phyloP scores from a whole-genome alignment of 2,888 invertebrate species.

The Caradrina kadenii region DNA sequence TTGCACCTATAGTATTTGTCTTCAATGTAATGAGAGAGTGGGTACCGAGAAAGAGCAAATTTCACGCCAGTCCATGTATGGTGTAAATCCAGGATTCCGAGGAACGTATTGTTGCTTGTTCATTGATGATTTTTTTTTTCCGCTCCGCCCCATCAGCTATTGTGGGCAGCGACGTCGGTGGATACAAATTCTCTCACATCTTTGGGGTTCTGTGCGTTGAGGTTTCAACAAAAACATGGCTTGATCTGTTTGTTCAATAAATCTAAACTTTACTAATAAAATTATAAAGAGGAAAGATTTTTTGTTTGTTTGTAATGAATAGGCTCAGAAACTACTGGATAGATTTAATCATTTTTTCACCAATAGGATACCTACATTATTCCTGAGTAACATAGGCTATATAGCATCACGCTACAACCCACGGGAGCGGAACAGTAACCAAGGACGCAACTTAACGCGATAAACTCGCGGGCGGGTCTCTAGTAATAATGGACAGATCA shows the following conservation, averaged over 20 bases:
- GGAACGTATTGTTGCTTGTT: slow-evolving; percentile 75
- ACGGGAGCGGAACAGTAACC: no score
- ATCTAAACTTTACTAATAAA: no score
- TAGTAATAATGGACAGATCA: neutral
- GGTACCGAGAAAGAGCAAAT: slow-evolving; percentile 77
- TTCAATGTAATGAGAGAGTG: slow-evolving; percentile 68
- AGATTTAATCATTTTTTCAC: no score
- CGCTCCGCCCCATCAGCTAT: slow-evolving; percentile 76
- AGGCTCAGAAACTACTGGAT: no score
- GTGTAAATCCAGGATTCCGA: slow-evolving; percentile 73
- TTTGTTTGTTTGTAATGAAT: no score
- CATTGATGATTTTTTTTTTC: slow-evolving; percentile 83
- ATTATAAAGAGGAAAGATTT: no score
- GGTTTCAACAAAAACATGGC: neutral
- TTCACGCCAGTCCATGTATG: slow-evolving; percentile 74
- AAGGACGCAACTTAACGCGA: no score
- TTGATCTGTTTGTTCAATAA: neutral
- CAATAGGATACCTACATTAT: no score
- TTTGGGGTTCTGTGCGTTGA: slow-evolving; percentile 50
- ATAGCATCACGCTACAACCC: no score
- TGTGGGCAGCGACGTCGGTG: slow-evolving; percentile 72
- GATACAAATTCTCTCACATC: slow-evolving; percentile 60
- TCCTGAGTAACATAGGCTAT: no score
- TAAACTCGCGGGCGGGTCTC: no score
- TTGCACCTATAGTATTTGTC: slow-evolving; percentile 60